A percentile compares a stretch with the other conserved stretches of the same genome.
Conservation (phyloP, 2,888 invertebrate genomes). For the Beris chalybata region DNA sequence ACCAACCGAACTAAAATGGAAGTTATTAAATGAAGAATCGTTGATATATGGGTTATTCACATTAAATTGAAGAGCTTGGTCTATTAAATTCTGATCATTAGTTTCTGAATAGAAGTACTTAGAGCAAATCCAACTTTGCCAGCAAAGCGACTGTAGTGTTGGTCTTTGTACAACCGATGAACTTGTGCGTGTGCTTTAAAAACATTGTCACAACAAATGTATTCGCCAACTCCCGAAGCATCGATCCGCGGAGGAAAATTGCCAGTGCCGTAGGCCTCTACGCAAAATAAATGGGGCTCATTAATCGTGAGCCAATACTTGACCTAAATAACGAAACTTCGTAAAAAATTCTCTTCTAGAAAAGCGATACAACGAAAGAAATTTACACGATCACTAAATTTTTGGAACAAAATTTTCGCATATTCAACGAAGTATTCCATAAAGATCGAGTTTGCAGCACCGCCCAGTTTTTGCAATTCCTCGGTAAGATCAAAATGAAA, state of each 20-base stretch:
- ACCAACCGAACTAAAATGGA: constrained; percentile 49
- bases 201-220: constrained; percentile 59
- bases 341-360: neutral
- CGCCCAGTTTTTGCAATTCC: constrained; percentile 60
- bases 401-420: constrained; percentile 55
- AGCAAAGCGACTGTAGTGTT: constrained; percentile 49
- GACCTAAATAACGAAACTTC: constrained; percentile 35
- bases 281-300: constrained; percentile 58
- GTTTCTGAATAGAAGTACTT: constrained; percentile 44
- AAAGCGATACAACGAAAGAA: constrained; percentile 45
- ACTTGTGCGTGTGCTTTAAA: constrained; percentile 60
- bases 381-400: constrained; percentile 58
- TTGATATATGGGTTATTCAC: constrained; percentile 35
- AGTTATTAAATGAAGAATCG: neutral
- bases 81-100: constrained; percentile 39
- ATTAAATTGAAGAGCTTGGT: constrained; percentile 46
- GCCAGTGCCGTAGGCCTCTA: constrained; percentile 57
- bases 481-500: constrained; percentile 62
- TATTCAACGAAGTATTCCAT: constrained; percentile 59
- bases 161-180: constrained; percentile 54
- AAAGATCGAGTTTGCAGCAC: constrained; percentile 57
- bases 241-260: constrained; percentile 51
- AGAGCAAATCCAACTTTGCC: constrained; percentile 49
- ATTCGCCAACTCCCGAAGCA: constrained; percentile 57
- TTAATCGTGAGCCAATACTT: constrained; percentile 65